Evolutionary conservation across 2,113 vertebrate species (phyloP), one percentile per base, ranked within the genome.

Genomic region (Silurus glanis): DNA sequence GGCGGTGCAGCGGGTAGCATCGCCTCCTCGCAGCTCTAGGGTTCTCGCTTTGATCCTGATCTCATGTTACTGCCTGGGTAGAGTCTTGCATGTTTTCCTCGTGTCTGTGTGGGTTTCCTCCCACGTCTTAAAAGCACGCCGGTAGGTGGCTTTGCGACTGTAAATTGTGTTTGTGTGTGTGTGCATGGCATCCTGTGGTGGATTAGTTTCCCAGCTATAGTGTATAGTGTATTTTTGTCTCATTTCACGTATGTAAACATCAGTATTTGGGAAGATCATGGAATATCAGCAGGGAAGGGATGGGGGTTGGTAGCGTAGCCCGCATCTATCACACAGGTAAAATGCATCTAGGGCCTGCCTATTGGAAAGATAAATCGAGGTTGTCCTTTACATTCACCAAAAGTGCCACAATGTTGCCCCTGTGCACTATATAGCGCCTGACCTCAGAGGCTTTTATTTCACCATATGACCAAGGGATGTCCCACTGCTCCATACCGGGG

Each of bases 271-370:
- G 14, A 4, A 2, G 10, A 47, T 81, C 17, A 25, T 64, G 23
- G 58, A 47, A 81, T 21, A 62, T 64, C 45, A 64, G 25, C 28
- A 62, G 28, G 45, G 59, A 21, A 81, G 5, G 21, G 37, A 59
- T 9, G 5, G 59, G 37, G 21, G 59, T 49, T 47, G 64, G 6
- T 49, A 64, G 10, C 59, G 0, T 49, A 64, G 45, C 17, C 80
- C 13, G 12, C 80, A 62, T 82, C 45, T 47, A 64, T 82, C 80
- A 82, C 49, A 66, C 25, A 82, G 61, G 51, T 82, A 64, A 64
- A 64, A 82, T 62, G 37, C 64, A 49, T 64, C 37, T 47, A 16
- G 21, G 13, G 45, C 6, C 45, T 82, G 21, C 61, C 9, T 28
- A 23, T 45, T 9, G 45, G 53, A 56, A 16, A 28, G 55, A 80